These are phyloP conservation scores for Cotesia glomerata DNA, from an alignment of 1,140 invertebrate genomes.

Conservation along the genomic window DNA sequence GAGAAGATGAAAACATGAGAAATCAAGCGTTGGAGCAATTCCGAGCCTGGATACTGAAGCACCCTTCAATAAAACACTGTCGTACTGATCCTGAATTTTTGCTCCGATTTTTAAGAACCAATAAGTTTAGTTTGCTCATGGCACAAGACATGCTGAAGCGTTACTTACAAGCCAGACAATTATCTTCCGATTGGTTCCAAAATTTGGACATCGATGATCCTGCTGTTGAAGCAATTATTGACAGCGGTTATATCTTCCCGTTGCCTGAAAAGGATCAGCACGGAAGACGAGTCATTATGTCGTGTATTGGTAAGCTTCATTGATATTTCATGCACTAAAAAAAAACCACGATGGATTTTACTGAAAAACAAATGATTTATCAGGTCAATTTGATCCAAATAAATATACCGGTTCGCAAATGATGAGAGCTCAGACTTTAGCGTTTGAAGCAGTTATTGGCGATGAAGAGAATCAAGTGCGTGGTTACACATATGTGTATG, in stretches of 20 bases:
- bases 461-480: slow-evolving; percentile 80
- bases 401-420: slow-evolving; percentile 77
- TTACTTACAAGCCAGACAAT: slow-evolving; percentile 81
- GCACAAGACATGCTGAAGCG: slow-evolving; percentile 85
- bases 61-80: slow-evolving; percentile 77
- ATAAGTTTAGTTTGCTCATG: slow-evolving; percentile 84
- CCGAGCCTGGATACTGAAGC: slow-evolving; percentile 78
- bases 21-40: slow-evolving; percentile 74
- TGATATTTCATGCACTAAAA: slow-evolving; percentile 55
- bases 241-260: slow-evolving; percentile 81
- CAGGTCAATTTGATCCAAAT: slow-evolving; percentile 76
- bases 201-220: slow-evolving; percentile 76
- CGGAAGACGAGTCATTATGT: slow-evolving; percentile 70
- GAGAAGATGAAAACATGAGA: slow-evolving; percentile 75
- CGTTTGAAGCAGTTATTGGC: slow-evolving; percentile 78
- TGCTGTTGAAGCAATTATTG: slow-evolving; percentile 75
- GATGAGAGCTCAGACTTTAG: slow-evolving; percentile 76
- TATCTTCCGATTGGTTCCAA: slow-evolving; percentile 85
- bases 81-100: slow-evolving; percentile 81
- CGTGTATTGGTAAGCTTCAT: slow-evolving; percentile 44
- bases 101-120: slow-evolving; percentile 81
- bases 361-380: not conserved
- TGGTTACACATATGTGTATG: slow-evolving; percentile 83
- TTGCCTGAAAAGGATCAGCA: slow-evolving; percentile 74
- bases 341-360: no score